phyloP scores from a whole-genome alignment of 1,140 invertebrate genomes.

The Ooceraea biroi region DNA sequence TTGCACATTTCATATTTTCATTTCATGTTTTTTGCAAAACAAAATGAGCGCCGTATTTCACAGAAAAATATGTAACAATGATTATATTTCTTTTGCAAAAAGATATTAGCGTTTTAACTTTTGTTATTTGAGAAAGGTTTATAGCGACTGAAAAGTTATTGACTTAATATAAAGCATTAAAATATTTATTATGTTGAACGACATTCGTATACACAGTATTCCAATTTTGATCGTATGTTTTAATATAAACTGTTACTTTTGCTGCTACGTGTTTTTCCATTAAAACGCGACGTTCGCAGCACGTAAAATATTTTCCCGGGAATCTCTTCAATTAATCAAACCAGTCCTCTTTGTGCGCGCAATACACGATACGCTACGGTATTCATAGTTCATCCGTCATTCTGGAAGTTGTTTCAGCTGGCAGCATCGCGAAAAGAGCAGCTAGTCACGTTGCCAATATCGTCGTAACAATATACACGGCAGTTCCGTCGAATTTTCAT shows the following conservation, averaged over 20 bases:
- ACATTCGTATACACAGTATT: background rate
- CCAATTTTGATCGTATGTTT: constrained; percentile 2
- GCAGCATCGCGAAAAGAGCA: constrained; percentile 13
- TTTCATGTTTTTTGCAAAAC: constrained; percentile 14
- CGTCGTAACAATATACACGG: constrained; percentile 7
- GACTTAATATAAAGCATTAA: background rate
- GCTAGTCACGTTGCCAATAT: constrained; percentile 57
- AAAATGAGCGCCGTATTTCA: background rate
- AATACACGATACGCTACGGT: constrained; percentile 41
- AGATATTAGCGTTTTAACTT: background rate
- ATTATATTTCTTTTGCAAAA: background rate
- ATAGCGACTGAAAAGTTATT: background rate
- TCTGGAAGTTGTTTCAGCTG: constrained; percentile 38
- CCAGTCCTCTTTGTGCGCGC: constrained; percentile 24
- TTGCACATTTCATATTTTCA: background rate
- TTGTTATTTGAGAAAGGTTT: background rate
- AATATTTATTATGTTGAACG: background rate
- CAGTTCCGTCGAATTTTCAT: constrained; percentile 51
- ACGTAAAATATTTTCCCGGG: constrained; percentile 49
- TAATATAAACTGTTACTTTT: constrained; percentile 6
- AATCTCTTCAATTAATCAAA: constrained; percentile 56
- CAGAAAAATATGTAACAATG: background rate
- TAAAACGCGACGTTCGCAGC: constrained; percentile 33
- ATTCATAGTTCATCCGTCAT: constrained; percentile 60
- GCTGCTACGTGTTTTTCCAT: constrained; percentile 18